These are phyloP conservation scores for Rallus limicola DNA, from an alignment of 2,113 vertebrate species.

Conservation along the genomic window DNA sequence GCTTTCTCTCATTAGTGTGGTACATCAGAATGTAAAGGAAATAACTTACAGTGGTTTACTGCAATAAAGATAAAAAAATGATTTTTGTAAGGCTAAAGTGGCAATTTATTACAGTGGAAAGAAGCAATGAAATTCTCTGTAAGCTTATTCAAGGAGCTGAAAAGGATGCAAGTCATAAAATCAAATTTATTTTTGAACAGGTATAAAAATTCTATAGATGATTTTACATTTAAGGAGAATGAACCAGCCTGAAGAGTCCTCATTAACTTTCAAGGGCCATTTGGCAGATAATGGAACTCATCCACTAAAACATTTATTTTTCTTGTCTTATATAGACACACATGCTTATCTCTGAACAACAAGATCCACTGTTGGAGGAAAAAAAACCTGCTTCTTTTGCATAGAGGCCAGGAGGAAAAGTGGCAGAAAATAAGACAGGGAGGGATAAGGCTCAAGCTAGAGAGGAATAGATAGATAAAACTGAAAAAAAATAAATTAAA, in stretches of 20 bases:
- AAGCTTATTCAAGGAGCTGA: conserved; percentile 27
- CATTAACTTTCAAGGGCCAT: conserved; percentile 63
- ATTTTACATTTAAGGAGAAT: conserved; percentile 37
- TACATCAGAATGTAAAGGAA: background rate
- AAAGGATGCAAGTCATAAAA: conserved; percentile 30
- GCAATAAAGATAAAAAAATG: background rate
- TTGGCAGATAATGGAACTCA: conserved; percentile 51
- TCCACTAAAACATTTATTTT: conserved; percentile 27
- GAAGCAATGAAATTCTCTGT: conserved; percentile 9
- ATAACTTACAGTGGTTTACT: conserved; percentile 24
- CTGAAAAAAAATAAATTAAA: background rate
- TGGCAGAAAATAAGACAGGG: background rate
- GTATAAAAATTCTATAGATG: conserved; percentile 26
- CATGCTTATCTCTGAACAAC: background rate
- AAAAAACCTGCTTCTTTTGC: background rate
- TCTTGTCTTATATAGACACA: background rate
- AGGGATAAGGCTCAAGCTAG: background rate
- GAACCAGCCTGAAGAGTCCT: conserved; percentile 26
- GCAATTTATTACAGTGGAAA: conserved; percentile 5
- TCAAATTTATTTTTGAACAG: conserved; percentile 48
- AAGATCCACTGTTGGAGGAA: background rate
- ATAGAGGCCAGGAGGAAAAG: background rate
- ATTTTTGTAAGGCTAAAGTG: conserved; percentile 36
- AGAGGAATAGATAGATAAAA: background rate
- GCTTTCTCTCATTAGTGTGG: background rate